Evolutionary conservation across 2,113 vertebrate genomes (phyloP).

Genomic region (Irena cyanogastra): DNA sequence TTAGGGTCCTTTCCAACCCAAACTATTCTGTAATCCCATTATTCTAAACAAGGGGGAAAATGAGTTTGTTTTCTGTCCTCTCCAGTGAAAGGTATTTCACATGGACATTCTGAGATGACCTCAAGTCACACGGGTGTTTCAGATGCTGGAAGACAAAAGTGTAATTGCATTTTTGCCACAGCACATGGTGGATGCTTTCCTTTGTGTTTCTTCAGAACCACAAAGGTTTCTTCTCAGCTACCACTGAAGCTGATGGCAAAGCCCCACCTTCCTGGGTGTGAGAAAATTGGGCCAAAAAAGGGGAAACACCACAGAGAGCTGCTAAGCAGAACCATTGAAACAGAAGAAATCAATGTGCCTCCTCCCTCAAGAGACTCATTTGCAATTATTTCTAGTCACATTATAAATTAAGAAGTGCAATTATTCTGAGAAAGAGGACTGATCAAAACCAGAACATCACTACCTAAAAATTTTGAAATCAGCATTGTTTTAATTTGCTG

Average conservation of each 20-base stretch:
- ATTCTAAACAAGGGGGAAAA: fast-evolving
- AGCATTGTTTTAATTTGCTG: background rate
- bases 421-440: background rate
- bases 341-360: background rate
- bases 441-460: background rate
- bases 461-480: background rate
- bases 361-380: background rate
- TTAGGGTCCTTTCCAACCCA: background rate
- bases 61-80: background rate
- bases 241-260: background rate
- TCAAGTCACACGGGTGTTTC: background rate
- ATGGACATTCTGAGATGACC: background rate
- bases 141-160: background rate
- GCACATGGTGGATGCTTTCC: background rate
- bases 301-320: background rate
- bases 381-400: background rate
- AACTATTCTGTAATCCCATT: background rate
- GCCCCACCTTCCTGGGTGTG: background rate
- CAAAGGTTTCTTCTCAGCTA: background rate
- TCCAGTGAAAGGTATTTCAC: background rate
- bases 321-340: background rate
- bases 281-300: background rate
- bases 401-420: background rate
- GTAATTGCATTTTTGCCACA: background rate
- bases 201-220: background rate